phyloP scores from a whole-genome alignment of 2,113 vertebrate genomes.

The Solea solea region DNA sequence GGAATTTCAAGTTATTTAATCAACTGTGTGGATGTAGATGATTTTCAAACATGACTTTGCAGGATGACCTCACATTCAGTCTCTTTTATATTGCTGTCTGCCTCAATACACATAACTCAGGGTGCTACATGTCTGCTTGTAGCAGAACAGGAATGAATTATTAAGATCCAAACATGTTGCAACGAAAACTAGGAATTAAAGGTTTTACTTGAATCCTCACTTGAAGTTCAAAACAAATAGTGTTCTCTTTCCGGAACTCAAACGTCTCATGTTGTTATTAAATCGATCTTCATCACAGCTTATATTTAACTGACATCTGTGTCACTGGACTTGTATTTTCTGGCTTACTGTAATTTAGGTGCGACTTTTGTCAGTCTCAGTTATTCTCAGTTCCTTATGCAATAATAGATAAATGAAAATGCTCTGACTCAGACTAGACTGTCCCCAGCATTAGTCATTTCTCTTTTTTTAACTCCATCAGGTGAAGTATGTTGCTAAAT shows the following conservation, averaged over 20 bases:
- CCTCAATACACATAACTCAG: constrained; percentile 1
- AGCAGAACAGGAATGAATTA: constrained; percentile 15
- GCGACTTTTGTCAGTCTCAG: no score
- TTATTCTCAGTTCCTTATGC: no score
- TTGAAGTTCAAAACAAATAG: background rate
- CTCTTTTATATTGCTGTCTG: constrained; percentile 12
- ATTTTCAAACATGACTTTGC: constrained; percentile 6
- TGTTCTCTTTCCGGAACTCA: background rate
- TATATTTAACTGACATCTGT: background rate
- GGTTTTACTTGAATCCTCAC: background rate
- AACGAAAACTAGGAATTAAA: background rate
- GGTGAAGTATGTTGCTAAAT: no score
- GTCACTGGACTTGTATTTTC: background rate
- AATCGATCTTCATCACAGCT: background rate
- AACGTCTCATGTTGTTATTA: background rate
- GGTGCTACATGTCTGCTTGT: background rate
- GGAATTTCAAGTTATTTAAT: constrained; percentile 12
- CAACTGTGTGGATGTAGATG: constrained; percentile 6
- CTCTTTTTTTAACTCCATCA: background rate
- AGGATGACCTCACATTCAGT: constrained; percentile 24
- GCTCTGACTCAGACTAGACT: no score
- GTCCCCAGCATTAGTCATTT: no score
- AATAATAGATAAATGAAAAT: background rate
- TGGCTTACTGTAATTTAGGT: no score
- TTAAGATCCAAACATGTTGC: constrained; percentile 4